Conservation (phyloP, 2,888 invertebrate species). For the Tipula unca region DNA sequence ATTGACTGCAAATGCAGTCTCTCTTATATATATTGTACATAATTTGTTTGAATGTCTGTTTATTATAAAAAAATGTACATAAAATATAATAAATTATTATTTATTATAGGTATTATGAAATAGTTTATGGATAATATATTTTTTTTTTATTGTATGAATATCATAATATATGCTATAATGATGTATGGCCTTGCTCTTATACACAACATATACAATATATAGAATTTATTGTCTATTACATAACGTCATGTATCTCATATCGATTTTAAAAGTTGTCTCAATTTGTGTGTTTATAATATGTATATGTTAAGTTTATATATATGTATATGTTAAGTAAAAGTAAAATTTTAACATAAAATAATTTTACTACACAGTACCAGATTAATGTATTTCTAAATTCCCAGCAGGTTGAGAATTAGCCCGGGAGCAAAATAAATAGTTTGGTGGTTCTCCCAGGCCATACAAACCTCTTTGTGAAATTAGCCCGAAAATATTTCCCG, state of each 20-base stretch:
- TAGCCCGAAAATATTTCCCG: too few species aligned
- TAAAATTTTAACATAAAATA: too few species aligned
- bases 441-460: too few species aligned
- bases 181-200: background rate
- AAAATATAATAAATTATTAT: background rate
- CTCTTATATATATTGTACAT: background rate
- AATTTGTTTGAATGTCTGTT: background rate
- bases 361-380: too few species aligned
- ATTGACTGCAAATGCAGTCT: background rate
- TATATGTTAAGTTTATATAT: too few species aligned
- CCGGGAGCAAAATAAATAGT: too few species aligned
- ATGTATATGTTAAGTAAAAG: too few species aligned
- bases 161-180: background rate
- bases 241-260: background rate
- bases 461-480: too few species aligned
- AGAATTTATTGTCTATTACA: background rate
- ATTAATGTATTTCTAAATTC: too few species aligned
- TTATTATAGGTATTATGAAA: background rate
- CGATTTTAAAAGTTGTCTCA: background rate
- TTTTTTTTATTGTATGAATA: background rate
- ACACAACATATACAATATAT: too few species aligned
- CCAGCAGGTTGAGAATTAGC: too few species aligned
- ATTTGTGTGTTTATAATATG: background rate
- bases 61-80: too few species aligned
- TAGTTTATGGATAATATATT: background rate